These are phyloP conservation scores for Amphimallon solstitiale DNA, from an alignment of 2,888 invertebrate genomes.

Conservation along the genomic window DNA sequence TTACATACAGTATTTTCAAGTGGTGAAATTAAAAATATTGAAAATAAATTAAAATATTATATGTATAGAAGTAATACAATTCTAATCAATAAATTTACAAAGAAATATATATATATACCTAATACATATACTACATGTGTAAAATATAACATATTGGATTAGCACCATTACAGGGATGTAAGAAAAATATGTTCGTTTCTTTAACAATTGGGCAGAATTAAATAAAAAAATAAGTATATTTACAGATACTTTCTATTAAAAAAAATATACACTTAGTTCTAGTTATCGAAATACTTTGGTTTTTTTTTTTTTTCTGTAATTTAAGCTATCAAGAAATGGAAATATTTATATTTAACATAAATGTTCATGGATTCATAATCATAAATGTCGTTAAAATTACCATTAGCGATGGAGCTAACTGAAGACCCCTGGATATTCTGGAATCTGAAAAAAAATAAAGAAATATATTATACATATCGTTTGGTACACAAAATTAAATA, in stretches of 20 bases:
- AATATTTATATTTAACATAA: slow-evolving; percentile 10
- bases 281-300: slow-evolving; percentile 33
- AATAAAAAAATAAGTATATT: slow-evolving; percentile 26
- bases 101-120: slow-evolving; percentile 22
- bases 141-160: slow-evolving; percentile 23
- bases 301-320: slow-evolving; percentile 19
- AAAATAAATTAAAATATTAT: slow-evolving; percentile 23
- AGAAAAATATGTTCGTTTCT: slow-evolving; percentile 1
- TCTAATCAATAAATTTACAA: slow-evolving; percentile 17
- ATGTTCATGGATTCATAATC: slow-evolving; percentile 13
- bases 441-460: slow-evolving; percentile 12
- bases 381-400: not conserved
- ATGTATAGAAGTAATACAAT: slow-evolving; percentile 8
- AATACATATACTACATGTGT: slow-evolving; percentile 4
- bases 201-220: not conserved
- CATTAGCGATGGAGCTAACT: slow-evolving; percentile 9
- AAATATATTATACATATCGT: too few relatives aligned
- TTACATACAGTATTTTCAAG: not conserved
- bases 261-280: slow-evolving; percentile 33
- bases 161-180: slow-evolving; percentile 19
- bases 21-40: slow-evolving; percentile 6
- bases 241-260: slow-evolving; percentile 26
- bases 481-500: too few relatives aligned
- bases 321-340: slow-evolving; percentile 33
- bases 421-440: slow-evolving; percentile 6